phyloP scores from a whole-genome alignment of 23 tunicate species.

The Diplosoma virens region DNA sequence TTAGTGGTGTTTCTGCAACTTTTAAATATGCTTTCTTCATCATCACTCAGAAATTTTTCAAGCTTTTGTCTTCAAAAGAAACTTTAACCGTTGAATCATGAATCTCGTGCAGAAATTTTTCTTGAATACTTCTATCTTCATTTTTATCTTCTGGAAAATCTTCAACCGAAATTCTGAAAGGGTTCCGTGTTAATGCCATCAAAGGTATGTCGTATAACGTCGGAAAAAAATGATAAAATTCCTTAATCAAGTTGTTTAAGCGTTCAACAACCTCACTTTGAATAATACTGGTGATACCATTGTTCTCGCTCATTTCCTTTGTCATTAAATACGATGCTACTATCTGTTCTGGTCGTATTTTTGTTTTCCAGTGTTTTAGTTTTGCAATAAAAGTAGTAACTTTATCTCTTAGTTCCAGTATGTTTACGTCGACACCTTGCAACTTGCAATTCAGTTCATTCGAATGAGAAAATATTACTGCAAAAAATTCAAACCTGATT shows the following conservation, averaged over 20 bases:
- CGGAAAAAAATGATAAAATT: conserved; percentile 37
- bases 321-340: conserved; percentile 17
- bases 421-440: too few species aligned
- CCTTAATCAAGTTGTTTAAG: conserved; percentile 31
- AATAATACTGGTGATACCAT: conserved; percentile 20
- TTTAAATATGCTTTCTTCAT: conserved; percentile 38
- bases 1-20: conserved; percentile 30
- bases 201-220: conserved; percentile 30
- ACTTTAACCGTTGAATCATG: conserved; percentile 43
- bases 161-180: conserved; percentile 41
- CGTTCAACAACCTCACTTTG: conserved; percentile 22
- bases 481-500: too few species aligned
- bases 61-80: conserved; percentile 34
- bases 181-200: conserved; percentile 18
- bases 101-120: conserved; percentile 20
- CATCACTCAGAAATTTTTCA: conserved; percentile 3
- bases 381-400: conserved; percentile 12
- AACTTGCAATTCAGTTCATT: too few species aligned
- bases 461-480: too few species aligned
- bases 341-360: conserved; percentile 11
- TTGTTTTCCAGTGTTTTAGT: not conserved
- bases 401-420: conserved; percentile 3
- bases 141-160: not conserved
- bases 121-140: not conserved
- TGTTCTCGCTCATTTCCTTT: conserved; percentile 25